Conservation (phyloP, 1,140 invertebrate genomes). For the Colletes latitarsis region DNA sequence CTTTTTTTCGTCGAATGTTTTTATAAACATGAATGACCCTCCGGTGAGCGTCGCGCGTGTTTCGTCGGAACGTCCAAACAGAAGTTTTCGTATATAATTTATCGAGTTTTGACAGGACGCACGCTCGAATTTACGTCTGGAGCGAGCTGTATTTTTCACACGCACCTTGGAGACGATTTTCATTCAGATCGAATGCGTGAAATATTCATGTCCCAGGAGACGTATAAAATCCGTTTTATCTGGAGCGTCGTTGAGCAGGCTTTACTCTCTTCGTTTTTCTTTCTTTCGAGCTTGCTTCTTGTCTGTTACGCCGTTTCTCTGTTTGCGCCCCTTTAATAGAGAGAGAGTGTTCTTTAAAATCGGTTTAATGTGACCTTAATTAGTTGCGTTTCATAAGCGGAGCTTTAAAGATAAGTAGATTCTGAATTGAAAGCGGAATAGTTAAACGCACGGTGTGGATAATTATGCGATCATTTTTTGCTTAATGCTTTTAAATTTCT, state of each 20-base stretch:
- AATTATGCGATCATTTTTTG: slow-evolving; percentile 26
- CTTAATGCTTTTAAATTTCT: slow-evolving; percentile 7
- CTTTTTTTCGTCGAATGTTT: slow-evolving; percentile 39
- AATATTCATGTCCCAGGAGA: slow-evolving; percentile 29
- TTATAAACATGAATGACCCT: slow-evolving; percentile 56
- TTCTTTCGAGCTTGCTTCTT: not conserved
- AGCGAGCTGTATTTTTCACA: slow-evolving; percentile 5
- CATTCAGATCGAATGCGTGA: slow-evolving; percentile 20
- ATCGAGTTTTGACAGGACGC: slow-evolving; percentile 19
- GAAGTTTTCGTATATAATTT: slow-evolving; percentile 18
- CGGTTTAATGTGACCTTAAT: slow-evolving; percentile 38
- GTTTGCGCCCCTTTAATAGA: slow-evolving; percentile 24
- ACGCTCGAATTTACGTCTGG: not conserved
- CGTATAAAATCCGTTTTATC: slow-evolving; percentile 37
- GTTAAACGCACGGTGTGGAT: not conserved
- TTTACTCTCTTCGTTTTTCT: not conserved
- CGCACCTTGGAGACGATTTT: slow-evolving; percentile 34
- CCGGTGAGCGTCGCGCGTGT: not conserved
- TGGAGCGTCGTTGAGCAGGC: not conserved
- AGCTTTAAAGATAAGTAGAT: slow-evolving; percentile 16
- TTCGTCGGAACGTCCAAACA: slow-evolving; percentile 12
- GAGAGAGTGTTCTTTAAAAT: slow-evolving; percentile 32
- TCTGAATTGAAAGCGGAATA: not conserved
- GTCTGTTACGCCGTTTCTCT: not conserved
- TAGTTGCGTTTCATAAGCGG: slow-evolving; percentile 29